Conservation (phyloP, 2,113 vertebrate species). For the Hypocryptadius cinnamomeus region DNA sequence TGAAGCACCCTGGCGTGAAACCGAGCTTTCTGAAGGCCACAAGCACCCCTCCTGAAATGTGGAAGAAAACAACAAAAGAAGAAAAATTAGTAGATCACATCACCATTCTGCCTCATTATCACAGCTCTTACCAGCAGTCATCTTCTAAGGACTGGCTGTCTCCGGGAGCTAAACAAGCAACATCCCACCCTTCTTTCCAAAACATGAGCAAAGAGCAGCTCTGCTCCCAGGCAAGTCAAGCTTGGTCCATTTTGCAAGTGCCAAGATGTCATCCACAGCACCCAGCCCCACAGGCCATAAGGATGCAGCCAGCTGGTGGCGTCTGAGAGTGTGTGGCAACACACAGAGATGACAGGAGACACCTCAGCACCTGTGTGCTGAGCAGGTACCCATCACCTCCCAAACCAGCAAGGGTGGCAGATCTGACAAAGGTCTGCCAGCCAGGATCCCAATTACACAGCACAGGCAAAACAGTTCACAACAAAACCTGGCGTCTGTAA, state of each 20-base stretch:
- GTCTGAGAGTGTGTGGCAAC: accelerated
- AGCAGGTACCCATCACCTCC: background rate
- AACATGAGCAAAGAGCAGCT: background rate
- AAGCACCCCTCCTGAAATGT: slow-evolving; percentile 76
- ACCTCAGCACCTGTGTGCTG: background rate
- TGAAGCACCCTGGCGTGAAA: slow-evolving; percentile 70
- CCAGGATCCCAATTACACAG: background rate
- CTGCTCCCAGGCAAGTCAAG: background rate
- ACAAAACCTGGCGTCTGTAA: background rate
- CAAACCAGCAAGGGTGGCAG: background rate
- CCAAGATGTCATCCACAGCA: accelerated
- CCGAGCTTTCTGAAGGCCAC: slow-evolving; percentile 78
- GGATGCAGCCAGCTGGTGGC: background rate
- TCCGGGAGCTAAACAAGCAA: background rate
- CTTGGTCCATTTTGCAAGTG: background rate
- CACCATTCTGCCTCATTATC: background rate
- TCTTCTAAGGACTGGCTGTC: background rate
- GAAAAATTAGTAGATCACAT: slow-evolving; percentile 4
- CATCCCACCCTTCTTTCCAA: background rate
- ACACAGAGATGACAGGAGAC: accelerated
- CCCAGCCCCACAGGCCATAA: accelerated
- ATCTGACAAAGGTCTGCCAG: background rate
- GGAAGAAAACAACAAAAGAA: background rate
- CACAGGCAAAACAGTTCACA: background rate
- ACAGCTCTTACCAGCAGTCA: background rate